Percentiles rank a stretch among this genome's conserved stretches.
phyloP scores from a whole-genome alignment of 2,797 vertebrate species.

The Bradypus variegatus region DNA sequence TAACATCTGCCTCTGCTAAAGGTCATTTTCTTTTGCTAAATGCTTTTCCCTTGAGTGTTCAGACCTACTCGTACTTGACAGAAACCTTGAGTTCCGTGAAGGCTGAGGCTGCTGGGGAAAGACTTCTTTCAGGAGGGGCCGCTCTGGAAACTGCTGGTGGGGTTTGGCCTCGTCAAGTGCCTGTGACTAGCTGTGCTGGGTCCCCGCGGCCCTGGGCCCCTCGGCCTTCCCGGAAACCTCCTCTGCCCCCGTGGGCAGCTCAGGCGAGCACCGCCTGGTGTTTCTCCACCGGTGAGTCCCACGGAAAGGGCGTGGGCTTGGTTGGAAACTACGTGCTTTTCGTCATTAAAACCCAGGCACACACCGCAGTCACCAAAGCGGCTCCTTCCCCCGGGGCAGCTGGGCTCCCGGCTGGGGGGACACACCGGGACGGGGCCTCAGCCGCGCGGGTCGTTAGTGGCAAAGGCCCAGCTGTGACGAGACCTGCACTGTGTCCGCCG shows the following conservation, averaged over 20 bases:
- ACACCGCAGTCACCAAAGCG: conserved; percentile 55
- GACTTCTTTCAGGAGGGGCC: conserved; percentile 69
- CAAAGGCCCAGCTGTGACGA: conserved; percentile 74
- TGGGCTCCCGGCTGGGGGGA: conserved; percentile 39
- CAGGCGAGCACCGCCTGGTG: conserved; percentile 76
- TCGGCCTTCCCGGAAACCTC: conserved; percentile 67
- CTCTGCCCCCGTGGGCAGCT: no score
- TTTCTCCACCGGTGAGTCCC: conserved; percentile 73
- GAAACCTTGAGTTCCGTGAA: conserved; percentile 50
- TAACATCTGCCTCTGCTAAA: conserved; percentile 47
- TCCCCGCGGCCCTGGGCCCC: no score
- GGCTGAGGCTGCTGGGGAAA: conserved; percentile 69
- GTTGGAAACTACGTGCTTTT: conserved; percentile 7
- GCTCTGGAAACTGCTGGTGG: conserved; percentile 62
- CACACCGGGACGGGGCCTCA: conserved; percentile 45
- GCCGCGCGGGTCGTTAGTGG: conserved; percentile 72
- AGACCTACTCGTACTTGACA: conserved; percentile 38
- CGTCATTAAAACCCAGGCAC: conserved; percentile 18
- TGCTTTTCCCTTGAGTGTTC: conserved; percentile 28
- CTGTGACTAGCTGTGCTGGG: conserved; percentile 73
- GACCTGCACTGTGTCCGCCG: conserved; percentile 80
- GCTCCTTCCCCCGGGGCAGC: conserved; percentile 39
- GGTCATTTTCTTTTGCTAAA: conserved; percentile 44
- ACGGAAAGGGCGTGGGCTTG: conserved; percentile 61
- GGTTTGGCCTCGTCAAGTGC: conserved; percentile 77